Percentiles rank a stretch among this genome's conserved stretches.
Conservation (phyloP, 2,888 invertebrate species). For the Scaptomyza reducta region DNA sequence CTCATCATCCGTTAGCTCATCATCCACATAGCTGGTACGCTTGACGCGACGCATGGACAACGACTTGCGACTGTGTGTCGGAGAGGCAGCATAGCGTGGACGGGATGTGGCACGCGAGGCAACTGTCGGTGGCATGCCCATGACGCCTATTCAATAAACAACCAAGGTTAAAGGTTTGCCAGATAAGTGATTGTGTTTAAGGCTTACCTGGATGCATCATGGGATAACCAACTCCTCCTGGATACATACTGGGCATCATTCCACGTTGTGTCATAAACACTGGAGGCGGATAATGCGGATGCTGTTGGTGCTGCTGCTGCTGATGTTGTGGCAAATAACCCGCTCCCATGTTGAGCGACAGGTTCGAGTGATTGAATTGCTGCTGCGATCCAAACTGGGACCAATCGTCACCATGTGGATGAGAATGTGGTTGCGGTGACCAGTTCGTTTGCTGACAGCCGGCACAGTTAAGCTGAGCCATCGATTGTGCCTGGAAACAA, state of each 20-base stretch:
- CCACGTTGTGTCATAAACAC: slow-evolving; percentile 83
- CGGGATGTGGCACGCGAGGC: slow-evolving; percentile 86
- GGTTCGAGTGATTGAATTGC: slow-evolving; percentile 85
- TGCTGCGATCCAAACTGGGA: slow-evolving; percentile 77
- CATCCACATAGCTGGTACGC: slow-evolving; percentile 84
- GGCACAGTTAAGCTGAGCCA: slow-evolving; percentile 88
- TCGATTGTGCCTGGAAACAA: slow-evolving; percentile 87
- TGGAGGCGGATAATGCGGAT: slow-evolving; percentile 84
- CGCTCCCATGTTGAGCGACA: slow-evolving; percentile 85
- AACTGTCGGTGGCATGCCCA: slow-evolving; percentile 80
- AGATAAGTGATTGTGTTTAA: fast-evolving
- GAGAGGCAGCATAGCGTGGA: slow-evolving; percentile 88
- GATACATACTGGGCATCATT: slow-evolving; percentile 81
- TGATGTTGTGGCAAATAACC: slow-evolving; percentile 82
- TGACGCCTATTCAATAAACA: slow-evolving; percentile 60
- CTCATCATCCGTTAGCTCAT: slow-evolving; percentile 86
- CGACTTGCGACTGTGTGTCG: slow-evolving; percentile 89
- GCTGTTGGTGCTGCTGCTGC: slow-evolving; percentile 75
- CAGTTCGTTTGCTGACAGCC: slow-evolving; percentile 84
- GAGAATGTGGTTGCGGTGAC: slow-evolving; percentile 36
- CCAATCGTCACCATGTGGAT: slow-evolving; percentile 76
- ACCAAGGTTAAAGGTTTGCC: not conserved
- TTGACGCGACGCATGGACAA: slow-evolving; percentile 86
- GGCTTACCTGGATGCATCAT: slow-evolving; percentile 84
- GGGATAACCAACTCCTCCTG: slow-evolving; percentile 83